Percentiles rank a stretch among this genome's conserved stretches.
These are phyloP conservation scores for Anagyrus pseudococci DNA, from an alignment of 2,888 invertebrate species.

Conservation along the genomic window DNA sequence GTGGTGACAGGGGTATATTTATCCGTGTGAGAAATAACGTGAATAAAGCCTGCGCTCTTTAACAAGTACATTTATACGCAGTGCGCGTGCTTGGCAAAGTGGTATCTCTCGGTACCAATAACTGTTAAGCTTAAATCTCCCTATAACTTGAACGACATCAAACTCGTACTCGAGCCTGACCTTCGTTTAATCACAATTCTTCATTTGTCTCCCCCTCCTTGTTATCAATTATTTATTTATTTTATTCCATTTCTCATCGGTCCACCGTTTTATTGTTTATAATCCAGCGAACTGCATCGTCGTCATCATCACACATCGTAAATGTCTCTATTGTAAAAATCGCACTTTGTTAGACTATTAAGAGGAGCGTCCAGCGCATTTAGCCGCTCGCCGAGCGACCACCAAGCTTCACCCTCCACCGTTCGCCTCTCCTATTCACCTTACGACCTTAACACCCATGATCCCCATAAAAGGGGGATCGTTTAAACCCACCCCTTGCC, in stretches of 20 bases:
- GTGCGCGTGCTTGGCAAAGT: constrained; percentile 10
- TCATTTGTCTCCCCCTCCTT: constrained; percentile 20
- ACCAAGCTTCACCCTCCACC: constrained; percentile 14
- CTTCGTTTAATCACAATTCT: constrained; percentile 35
- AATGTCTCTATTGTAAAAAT: constrained; percentile 36
- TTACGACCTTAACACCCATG: neutral
- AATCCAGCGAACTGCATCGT: constrained; percentile 1
- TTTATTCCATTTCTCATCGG: neutral
- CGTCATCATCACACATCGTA: constrained; percentile 16
- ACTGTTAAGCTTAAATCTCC: constrained; percentile 36
- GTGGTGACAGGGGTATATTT: no score
- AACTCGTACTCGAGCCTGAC: constrained; percentile 20
- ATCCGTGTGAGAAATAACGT: neutral
- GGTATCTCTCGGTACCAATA: constrained; percentile 31
- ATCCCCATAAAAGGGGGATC: no score
- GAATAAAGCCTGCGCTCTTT: no score
- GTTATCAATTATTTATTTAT: no score
- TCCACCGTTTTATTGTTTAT: no score
- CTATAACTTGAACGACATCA: constrained; percentile 32
- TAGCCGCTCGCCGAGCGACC: constrained; percentile 21
- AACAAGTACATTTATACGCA: neutral
- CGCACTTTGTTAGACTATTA: constrained; percentile 39
- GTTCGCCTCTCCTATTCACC: constrained; percentile 15
- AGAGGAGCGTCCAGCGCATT: constrained; percentile 39
- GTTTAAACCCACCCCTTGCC: no score